Evolutionary conservation across 2,888 invertebrate genomes (phyloP), one percentile per base, ranked within the genome.

Genomic region (Drosophila nr. fundita): DNA sequence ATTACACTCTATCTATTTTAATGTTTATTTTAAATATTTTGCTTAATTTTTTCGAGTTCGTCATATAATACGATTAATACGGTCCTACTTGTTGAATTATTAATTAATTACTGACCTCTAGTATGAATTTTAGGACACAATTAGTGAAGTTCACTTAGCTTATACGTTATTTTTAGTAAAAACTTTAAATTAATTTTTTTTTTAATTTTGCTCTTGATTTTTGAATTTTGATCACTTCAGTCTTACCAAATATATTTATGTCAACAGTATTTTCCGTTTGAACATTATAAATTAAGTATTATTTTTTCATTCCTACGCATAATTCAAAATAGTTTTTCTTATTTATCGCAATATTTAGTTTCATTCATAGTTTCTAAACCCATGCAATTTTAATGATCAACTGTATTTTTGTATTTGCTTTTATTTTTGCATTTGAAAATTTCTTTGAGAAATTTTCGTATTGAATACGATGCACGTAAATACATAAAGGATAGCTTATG

Each of bases 141-240:
- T 78, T 74, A 80, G 72, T 70, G 67, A 50, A 64, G 54, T 83
- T 74, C 53, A 48, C 73, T 85, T 83, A 87, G 82, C 75, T 68
- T 73, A 55, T 78, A 67, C 18, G 57, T 72, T 53, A 36, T 45
- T 58, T 61, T 49, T 32, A 58, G 66, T 79, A 80, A 66, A 79
- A 76, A 65, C 57, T 52, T 60, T 63, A 63, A 66, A 65, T 62
- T 49, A 68, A 50, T 53, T 64, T 62, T 49, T 72, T 64, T 62
- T 48, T 50, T 62, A 80, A 76, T 75, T 63, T 78, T 63, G 52
- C 45, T 67, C 45, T 63, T 62, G 62, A 30, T 30, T 66, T 71
- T 68, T 64, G 0, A 82, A 79, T 82, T 87, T 87, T 87, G 83
- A 89, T 89, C 89, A 82, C 87, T 75, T 87, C 87, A 87, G 87